A percentile compares a stretch with the other conserved stretches of the same genome.
These are phyloP conservation scores for Bombylius discolor DNA, from an alignment of 2,888 invertebrate species.

Conservation along the genomic window DNA sequence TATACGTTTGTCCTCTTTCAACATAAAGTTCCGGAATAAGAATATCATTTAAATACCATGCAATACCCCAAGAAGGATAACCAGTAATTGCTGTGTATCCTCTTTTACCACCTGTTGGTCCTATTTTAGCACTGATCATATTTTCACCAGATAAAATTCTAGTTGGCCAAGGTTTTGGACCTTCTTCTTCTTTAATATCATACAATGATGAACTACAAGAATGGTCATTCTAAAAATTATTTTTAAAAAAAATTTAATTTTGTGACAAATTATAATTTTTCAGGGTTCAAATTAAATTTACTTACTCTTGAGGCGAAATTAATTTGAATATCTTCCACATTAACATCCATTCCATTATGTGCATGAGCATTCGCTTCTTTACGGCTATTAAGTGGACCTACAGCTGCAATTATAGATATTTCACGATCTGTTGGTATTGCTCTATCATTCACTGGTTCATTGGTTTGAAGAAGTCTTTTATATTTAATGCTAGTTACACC, in stretches of 20 bases:
- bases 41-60: constrained; percentile 85
- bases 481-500: constrained; percentile 72
- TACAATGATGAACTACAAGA: constrained; percentile 56
- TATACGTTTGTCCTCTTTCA: constrained; percentile 74
- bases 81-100: constrained; percentile 74
- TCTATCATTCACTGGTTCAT: constrained; percentile 57
- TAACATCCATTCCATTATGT: constrained; percentile 31
- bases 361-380: constrained; percentile 78
- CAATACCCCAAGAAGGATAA: constrained; percentile 75
- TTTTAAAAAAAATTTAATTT: neutral
- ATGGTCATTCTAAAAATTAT: constrained; percentile 47
- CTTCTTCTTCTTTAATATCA: constrained; percentile 44
- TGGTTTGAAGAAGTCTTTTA: constrained; percentile 61
- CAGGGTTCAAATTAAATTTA: constrained; percentile 20
- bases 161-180: constrained; percentile 56
- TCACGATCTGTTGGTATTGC: constrained; percentile 54
- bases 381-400: constrained; percentile 66
- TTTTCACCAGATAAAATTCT: constrained; percentile 48
- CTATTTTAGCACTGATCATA: constrained; percentile 61
- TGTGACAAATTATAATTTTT: neutral
- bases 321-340: constrained; percentile 54
- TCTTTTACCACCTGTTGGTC: constrained; percentile 68
- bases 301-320: constrained; percentile 57
- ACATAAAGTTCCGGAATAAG: constrained; percentile 82
- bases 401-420: constrained; percentile 74